These are phyloP conservation scores for Vidua chalybeata DNA, from an alignment of 2,113 vertebrate genomes.

Conservation along the genomic window DNA sequence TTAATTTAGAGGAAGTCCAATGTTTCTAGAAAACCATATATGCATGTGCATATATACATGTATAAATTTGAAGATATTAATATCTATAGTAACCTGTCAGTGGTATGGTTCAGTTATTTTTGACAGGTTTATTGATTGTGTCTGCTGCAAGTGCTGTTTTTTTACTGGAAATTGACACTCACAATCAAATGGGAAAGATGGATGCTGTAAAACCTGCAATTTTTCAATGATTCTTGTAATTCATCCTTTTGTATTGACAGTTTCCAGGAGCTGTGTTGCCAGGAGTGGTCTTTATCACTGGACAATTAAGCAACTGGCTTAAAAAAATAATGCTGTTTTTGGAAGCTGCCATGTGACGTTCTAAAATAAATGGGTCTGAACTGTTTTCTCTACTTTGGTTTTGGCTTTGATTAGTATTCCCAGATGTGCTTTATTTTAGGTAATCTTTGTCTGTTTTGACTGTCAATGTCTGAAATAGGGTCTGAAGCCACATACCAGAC, in stretches of 20 bases:
- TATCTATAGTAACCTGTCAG: slow-evolving; percentile 13
- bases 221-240: slow-evolving; percentile 48
- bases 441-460: neutral
- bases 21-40: neutral
- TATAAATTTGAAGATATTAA: neutral
- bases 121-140: slow-evolving; percentile 54
- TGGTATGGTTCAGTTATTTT: slow-evolving; percentile 43
- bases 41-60: rapidly evolving
- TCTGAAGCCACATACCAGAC: neutral
- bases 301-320: slow-evolving; percentile 35
- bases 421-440: neutral
- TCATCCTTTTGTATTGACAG: slow-evolving; percentile 42
- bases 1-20: neutral
- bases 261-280: neutral
- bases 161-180: slow-evolving; percentile 14
- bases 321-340: neutral
- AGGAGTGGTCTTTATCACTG: slow-evolving; percentile 33
- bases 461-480: neutral
- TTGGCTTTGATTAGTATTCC: slow-evolving; percentile 22
- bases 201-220: slow-evolving; percentile 4
- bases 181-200: neutral
- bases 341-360: neutral
- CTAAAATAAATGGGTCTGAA: neutral
- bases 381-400: neutral
- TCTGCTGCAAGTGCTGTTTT: neutral